A percentile compares a stretch with the other conserved stretches of the same genome.
These are phyloP conservation scores for Epizoanthus fatuus DNA, from an alignment of 92 coral and sea anemone genomes.

Conservation along the genomic window DNA sequence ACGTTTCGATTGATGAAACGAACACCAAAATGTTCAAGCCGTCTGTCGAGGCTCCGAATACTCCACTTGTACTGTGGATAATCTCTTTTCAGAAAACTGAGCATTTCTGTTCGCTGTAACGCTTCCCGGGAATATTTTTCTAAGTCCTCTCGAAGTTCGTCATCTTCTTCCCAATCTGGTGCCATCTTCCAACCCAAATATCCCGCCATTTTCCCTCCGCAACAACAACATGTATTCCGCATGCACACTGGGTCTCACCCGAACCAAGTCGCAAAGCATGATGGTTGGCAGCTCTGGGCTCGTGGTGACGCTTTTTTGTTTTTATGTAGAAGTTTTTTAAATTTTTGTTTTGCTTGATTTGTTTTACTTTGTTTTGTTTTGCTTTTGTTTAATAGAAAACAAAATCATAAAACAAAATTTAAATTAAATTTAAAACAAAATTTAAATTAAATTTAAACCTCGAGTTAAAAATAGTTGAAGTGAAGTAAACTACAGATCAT, in stretches of 20 bases:
- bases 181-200: not conserved
- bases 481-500: no score
- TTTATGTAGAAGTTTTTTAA: no score
- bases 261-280: not conserved
- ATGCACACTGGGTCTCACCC: no score
- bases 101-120: slow-evolving; percentile 17
- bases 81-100: slow-evolving; percentile 32
- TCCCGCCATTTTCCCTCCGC: slow-evolving; percentile 6
- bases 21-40: not conserved
- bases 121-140: slow-evolving; percentile 16
- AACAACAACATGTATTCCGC: no score
- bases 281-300: slow-evolving; percentile 5
- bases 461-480: no score
- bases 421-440: no score
- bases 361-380: no score
- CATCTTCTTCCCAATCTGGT: slow-evolving; percentile 11
- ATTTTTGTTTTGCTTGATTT: no score
- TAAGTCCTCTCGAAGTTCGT: slow-evolving; percentile 1
- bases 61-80: slow-evolving; percentile 27
- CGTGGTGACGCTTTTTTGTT: not conserved
- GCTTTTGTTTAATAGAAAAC: no score
- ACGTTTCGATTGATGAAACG: not conserved
- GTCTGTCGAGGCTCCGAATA: slow-evolving; percentile 1
- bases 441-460: not conserved
- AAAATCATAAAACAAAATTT: not conserved